Evolutionary conservation across 2,797 vertebrate genomes (phyloP), one percentile per base, ranked within the genome.

Genomic region (Rallus crepitans): DNA sequence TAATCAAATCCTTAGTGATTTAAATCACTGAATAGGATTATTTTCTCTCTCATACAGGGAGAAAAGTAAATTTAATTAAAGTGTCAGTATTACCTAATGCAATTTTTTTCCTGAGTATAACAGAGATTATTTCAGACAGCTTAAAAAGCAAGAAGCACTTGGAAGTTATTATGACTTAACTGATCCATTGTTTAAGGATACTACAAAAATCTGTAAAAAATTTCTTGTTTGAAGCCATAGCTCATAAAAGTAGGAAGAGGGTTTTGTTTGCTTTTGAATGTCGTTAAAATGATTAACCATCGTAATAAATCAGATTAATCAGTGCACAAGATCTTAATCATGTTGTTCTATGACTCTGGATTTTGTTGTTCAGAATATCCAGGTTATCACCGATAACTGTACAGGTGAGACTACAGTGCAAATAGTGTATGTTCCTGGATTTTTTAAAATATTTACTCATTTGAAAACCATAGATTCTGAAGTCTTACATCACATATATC

Each of bases 61-160:
- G 37, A 37, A 94, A 97, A 61, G 68, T 85, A 95, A 93, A 93
- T 97, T 97, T 96, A 97, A 97, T 98, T 98, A 95, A 97, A 96
- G 91, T 97, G 92, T 96, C 95, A 96, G 55, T 96, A 93, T 95
- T 96, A 94, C 81, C 81, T 97, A 92, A 94, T 95, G 72, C 53
- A 96, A 87, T 96, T 97, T 93, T 96, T 97, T 94, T 97, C 94
- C 89, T 33, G 56, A 81, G 53, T 90, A 17, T 89, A 90, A 65
- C 28, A 97, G 73, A 84, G 56, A 91, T 97, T 96, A 85, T 94
- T 97, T 96, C 82, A 94, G 90, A 80, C 81, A 93, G 45, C n/a
- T 97, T 93, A 81, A 84, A 94, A 95, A 97, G 70, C 50, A 69
- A 82, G 81, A 17, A 96, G 92, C 55, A 80, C 76, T 92, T 95